Evolutionary conservation across 2,113 vertebrate genomes (phyloP), one percentile per base, ranked within the genome.

Genomic region (Cacatua alba): DNA sequence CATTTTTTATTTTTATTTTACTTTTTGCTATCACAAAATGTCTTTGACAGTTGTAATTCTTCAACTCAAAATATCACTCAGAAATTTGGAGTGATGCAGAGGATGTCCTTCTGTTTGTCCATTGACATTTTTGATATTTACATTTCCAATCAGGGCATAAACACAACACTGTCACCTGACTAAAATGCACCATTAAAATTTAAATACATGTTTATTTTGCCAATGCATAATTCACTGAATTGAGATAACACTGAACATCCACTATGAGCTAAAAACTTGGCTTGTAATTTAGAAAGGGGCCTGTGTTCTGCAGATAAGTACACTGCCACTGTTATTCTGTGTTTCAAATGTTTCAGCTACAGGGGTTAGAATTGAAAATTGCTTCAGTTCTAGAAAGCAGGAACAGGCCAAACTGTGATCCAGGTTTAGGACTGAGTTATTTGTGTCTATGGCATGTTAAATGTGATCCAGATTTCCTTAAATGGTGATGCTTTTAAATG

Each of bases 191-290:
- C 29, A 52, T 76, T 92, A 72, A 81, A 88, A 92, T 93, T 92
- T 91, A 95, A 96, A 96, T 90, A 26, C 17, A 14, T 89, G 88
- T 95, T 96, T 93, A 90, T 91, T 94, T 90, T 94, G 64, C 67
- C 44, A 87, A 96, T 94, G 75, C 53, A 21, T 81, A 87, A 91
- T 77, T 97, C 83, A 94, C 48, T 60, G 74, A 82, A 79, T 87
- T 83, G 87, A 95, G 83, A 88, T 94, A 95, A 90, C 64, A 64
- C 18, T 69, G 78, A 95, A 86, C 65, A 91, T 83, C 78, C 71
- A 62, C 82, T 44, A 48, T 57, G 51, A 90, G 64, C 62, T 88
- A 37, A 59, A 81, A 90, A 41, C 59, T 53, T 76, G 82, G 52
- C 51, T 82, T 82, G 35, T 55, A 77, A 39, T 97, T 95, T 76